Percentiles rank a stretch among this genome's conserved stretches.
Conservation (phyloP, 2,888 invertebrate genomes). For the Megaustenia siamemsis region DNA sequence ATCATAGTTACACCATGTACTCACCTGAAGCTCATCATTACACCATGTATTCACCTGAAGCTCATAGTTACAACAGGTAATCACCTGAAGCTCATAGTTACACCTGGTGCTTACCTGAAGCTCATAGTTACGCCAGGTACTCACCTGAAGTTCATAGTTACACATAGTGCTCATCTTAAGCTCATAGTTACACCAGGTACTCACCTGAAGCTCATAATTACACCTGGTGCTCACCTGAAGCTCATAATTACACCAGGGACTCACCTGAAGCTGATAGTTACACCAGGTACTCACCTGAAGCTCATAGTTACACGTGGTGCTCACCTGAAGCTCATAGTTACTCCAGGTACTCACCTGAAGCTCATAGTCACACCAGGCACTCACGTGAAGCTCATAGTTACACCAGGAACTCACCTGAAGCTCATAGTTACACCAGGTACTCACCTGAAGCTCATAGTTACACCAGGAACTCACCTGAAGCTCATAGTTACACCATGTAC, state of each 20-base stretch:
- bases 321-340: conserved; percentile 6
- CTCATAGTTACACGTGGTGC: conserved; percentile 3
- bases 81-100: too few relatives aligned
- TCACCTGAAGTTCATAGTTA: too few relatives aligned
- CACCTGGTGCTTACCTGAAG: too few relatives aligned
- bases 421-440: conserved; percentile 7
- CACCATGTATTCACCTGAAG: too few relatives aligned
- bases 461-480: background rate
- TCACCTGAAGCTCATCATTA: too few relatives aligned
- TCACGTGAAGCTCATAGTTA: background rate
- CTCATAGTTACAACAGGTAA: too few relatives aligned
- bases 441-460: background rate
- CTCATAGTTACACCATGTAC: background rate
- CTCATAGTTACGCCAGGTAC: too few relatives aligned
- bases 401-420: background rate
- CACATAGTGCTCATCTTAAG: too few relatives aligned
- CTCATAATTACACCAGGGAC: background rate
- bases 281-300: background rate
- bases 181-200: too few relatives aligned
- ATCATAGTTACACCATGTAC: too few relatives aligned
- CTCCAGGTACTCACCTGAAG: background rate
- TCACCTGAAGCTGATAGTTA: background rate
- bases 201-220: too few relatives aligned
- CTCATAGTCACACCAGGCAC: background rate
- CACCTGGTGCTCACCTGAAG: too few relatives aligned